Conservation (phyloP, 2,888 invertebrate genomes). For the Eupsilia transversa region DNA sequence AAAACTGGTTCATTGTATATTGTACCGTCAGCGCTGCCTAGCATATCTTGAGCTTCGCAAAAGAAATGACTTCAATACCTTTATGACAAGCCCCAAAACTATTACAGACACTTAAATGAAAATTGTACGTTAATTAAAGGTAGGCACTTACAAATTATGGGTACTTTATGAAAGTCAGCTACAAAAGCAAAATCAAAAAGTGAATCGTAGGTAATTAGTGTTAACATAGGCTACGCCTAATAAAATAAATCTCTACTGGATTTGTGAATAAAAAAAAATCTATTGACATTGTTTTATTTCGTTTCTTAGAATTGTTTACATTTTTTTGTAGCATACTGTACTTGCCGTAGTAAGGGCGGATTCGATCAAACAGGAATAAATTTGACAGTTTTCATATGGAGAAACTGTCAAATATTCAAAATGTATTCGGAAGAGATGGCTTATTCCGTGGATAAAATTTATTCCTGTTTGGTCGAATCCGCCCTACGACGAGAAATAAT, state of each 20-base stretch:
- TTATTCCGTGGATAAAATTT: too few species aligned
- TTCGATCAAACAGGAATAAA: too few species aligned
- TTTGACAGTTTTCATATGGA: too few species aligned
- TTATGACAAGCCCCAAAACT: not conserved
- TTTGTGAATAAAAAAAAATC: not conserved
- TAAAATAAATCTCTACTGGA: not conserved
- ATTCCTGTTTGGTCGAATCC: too few species aligned
- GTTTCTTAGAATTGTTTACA: too few species aligned
- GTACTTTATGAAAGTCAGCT: not conserved
- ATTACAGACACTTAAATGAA: constrained; percentile 6
- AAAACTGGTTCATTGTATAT: not conserved
- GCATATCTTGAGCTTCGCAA: constrained; percentile 2
- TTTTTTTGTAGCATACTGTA: not conserved
- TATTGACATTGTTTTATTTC: not conserved
- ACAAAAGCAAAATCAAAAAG: constrained; percentile 1
- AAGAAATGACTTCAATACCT: not conserved
- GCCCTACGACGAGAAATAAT: not conserved
- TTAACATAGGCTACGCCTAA: not conserved
- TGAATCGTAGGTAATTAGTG: not conserved
- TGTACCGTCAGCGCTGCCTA: not conserved
- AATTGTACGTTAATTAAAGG: not conserved
- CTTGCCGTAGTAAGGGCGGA: not conserved
- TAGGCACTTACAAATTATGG: constrained; percentile 18
- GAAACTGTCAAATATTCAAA: too few species aligned
- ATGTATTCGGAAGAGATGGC: too few species aligned